Conservation (phyloP, 23 tunicate species). For the Oikopleura dioica region DNA sequence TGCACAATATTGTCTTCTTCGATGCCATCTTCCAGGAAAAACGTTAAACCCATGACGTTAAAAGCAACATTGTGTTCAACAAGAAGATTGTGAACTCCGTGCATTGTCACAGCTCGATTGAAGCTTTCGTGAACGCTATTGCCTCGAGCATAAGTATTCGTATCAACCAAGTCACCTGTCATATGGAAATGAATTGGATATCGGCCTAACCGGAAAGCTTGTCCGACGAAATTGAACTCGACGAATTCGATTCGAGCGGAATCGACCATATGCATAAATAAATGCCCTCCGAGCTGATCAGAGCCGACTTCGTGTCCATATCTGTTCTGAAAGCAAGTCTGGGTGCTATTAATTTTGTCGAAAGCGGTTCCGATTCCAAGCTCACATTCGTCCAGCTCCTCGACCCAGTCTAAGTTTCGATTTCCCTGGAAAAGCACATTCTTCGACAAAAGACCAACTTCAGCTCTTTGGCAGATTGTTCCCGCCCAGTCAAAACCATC, state of each 20-base stretch:
- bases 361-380: conserved; percentile 44
- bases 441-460: conserved; percentile 14
- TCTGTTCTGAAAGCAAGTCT: conserved; percentile 57
- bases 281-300: conserved; percentile 39
- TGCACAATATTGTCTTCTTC: conserved; percentile 27
- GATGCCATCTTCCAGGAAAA: conserved; percentile 54
- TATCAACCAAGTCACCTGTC: conserved; percentile 23
- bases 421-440: conserved; percentile 19
- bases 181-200: conserved; percentile 71
- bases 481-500: conserved; percentile 11
- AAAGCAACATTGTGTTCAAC: conserved; percentile 28
- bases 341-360: no score
- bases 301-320: conserved; percentile 40
- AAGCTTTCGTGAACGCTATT: conserved; percentile 34
- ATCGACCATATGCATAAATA: conserved; percentile 24
- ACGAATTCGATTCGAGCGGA: conserved; percentile 26
- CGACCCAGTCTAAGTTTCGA: conserved; percentile 26
- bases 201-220: conserved; percentile 45
- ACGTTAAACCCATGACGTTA: conserved; percentile 32
- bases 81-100: conserved; percentile 31
- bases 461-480: background rate
- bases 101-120: conserved; percentile 39
- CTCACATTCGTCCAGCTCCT: conserved; percentile 30
- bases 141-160: conserved; percentile 25
- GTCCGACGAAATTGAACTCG: conserved; percentile 35